Conservation (phyloP, 2,113 vertebrate genomes). For the Setophaga petechia region DNA sequence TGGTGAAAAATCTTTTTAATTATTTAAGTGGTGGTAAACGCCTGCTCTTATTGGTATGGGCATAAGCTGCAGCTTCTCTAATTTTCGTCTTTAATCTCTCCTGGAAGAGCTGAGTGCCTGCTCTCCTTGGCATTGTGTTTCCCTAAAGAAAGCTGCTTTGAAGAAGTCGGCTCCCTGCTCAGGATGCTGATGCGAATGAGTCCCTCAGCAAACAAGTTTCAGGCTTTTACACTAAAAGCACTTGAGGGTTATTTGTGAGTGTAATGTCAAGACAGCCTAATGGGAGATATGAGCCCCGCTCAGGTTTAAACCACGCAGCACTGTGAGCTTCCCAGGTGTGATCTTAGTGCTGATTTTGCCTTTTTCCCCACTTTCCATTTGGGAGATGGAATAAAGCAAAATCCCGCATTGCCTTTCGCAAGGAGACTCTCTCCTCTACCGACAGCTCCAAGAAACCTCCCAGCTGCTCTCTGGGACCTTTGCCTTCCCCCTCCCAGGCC, state of each 20-base stretch:
- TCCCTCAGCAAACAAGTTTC: constrained; percentile 52
- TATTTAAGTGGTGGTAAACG: constrained; percentile 48
- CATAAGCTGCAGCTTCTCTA: constrained; percentile 58
- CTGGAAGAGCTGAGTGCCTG: constrained; percentile 44
- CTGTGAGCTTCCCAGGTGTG: neutral
- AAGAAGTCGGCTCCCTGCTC: constrained; percentile 26
- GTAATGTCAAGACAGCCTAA: constrained; percentile 18
- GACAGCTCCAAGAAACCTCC: neutral
- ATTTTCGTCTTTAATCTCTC: constrained; percentile 64
- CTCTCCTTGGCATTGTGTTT: constrained; percentile 50
- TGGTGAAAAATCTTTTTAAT: constrained; percentile 66
- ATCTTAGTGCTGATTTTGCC: neutral
- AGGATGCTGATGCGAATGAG: neutral
- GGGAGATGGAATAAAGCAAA: constrained; percentile 14
- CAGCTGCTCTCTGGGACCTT: constrained; percentile 30
- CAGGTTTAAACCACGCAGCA: neutral
- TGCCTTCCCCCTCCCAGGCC: neutral
- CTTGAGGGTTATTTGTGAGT: constrained; percentile 41
- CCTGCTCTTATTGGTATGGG: constrained; percentile 52
- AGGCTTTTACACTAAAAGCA: constrained; percentile 64
- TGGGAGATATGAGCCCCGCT: neutral
- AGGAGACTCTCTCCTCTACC: constrained; percentile 27
- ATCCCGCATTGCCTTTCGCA: neutral
- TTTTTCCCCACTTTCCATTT: neutral
- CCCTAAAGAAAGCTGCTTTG: constrained; percentile 61